Percentiles rank a stretch among this genome's conserved stretches.
These are phyloP conservation scores for Ophion costatus DNA, from an alignment of 2,888 invertebrate genomes.

Conservation along the genomic window DNA sequence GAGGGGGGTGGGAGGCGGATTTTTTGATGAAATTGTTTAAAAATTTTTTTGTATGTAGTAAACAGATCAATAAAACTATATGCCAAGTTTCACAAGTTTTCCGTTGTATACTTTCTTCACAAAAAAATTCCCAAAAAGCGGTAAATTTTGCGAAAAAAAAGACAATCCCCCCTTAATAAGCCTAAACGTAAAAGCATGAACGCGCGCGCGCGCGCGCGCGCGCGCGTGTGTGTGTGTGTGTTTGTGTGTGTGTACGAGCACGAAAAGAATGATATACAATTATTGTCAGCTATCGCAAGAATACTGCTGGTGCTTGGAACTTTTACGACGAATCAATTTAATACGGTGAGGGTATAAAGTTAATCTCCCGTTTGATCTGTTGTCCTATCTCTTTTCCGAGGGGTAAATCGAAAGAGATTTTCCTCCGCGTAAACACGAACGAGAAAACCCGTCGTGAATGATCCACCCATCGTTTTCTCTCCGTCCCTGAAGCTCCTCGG, in stretches of 20 bases:
- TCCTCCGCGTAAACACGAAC: slow-evolving; percentile 41
- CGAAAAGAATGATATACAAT: slow-evolving; percentile 32
- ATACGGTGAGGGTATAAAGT: slow-evolving; percentile 63
- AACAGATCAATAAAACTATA: no score
- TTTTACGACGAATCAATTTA: slow-evolving; percentile 52
- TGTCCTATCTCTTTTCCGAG: slow-evolving; percentile 22
- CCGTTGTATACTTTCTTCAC: no score
- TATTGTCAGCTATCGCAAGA: slow-evolving; percentile 19
- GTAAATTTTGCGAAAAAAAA: no score
- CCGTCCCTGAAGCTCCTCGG: not conserved
- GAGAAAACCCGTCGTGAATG: slow-evolving; percentile 43
- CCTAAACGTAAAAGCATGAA: no score
- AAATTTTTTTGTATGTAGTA: no score
- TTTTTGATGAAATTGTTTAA: no score
- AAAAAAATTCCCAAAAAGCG: no score
- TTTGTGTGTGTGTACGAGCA: not conserved
- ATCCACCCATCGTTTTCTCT: slow-evolving; percentile 18
- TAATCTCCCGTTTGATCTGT: slow-evolving; percentile 75
- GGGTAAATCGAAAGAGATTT: slow-evolving; percentile 39
- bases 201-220: no score
- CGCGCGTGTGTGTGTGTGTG: no score
- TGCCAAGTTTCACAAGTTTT: no score
- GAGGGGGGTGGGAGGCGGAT: no score
- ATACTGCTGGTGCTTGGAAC: slow-evolving; percentile 35
- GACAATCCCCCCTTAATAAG: no score